A percentile compares a stretch with the other conserved stretches of the same genome.
Conservation (phyloP, 1,140 invertebrate species). For the Ips typographus region DNA sequence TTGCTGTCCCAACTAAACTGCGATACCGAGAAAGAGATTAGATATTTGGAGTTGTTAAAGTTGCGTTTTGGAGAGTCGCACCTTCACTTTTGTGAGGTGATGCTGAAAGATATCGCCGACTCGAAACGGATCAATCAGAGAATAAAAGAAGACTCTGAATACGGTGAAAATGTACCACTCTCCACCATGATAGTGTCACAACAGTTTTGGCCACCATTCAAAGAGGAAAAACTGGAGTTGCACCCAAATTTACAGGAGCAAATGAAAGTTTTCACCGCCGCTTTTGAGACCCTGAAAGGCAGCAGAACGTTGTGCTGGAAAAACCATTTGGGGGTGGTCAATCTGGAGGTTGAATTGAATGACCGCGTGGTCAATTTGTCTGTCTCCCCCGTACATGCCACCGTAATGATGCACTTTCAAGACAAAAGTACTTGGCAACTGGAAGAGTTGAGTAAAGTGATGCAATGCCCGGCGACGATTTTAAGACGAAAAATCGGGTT, state of each 20-base stretch:
- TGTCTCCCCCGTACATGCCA: constrained; percentile 90
- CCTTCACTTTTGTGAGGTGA: constrained; percentile 94
- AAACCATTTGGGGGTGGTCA: constrained; percentile 87
- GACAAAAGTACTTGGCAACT: constrained; percentile 85
- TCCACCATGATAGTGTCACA: constrained; percentile 90
- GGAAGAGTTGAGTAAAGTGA: constrained; percentile 78
- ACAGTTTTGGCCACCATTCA: constrained; percentile 98
- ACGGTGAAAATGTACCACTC: constrained; percentile 61
- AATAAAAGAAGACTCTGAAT: constrained; percentile 73
- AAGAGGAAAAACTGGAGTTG: constrained; percentile 89
- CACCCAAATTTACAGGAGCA: constrained; percentile 78
- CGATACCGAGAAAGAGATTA: constrained; percentile 90
- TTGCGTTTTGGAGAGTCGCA: constrained; percentile 94
- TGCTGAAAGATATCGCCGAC: constrained; percentile 95
- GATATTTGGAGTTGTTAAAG: constrained; percentile 94
- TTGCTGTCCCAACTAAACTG: constrained; percentile 85
- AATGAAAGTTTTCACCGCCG: constrained; percentile 85
- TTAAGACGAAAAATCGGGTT: constrained; percentile 83
- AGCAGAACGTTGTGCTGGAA: constrained; percentile 95
- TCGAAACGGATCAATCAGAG: constrained; percentile 86
- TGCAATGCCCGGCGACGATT: constrained; percentile 81
- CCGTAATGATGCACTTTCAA: constrained; percentile 94
- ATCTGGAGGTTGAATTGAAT: constrained; percentile 88
- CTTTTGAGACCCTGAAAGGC: constrained; percentile 91
- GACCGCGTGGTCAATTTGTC: constrained; percentile 78